phyloP scores from a whole-genome alignment of 2,797 vertebrate species.

The Lepilemur septentrionalis region DNA sequence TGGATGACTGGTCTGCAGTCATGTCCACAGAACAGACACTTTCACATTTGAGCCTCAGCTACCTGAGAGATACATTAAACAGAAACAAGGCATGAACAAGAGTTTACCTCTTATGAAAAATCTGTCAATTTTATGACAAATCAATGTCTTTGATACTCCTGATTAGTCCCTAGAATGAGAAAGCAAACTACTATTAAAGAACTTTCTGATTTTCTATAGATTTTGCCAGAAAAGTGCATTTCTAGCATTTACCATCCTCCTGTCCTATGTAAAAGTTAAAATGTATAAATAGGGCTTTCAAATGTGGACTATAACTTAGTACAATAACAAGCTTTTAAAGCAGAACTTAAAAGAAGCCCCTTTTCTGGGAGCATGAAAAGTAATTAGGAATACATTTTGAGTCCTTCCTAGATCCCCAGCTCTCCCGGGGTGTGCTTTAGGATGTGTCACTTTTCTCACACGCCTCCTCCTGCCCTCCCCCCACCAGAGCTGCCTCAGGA shows the following conservation, averaged over 20 bases:
- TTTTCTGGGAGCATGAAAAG: slow-evolving; percentile 82
- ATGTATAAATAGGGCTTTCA: slow-evolving; percentile 81
- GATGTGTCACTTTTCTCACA: slow-evolving; percentile 68
- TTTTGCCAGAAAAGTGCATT: slow-evolving; percentile 37
- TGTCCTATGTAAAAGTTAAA: slow-evolving; percentile 67
- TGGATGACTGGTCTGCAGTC: slow-evolving; percentile 62
- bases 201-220: slow-evolving; percentile 42
- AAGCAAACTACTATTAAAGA: background rate
- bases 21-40: background rate
- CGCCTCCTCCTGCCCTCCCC: slow-evolving; percentile 54
- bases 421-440: slow-evolving; percentile 63
- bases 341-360: slow-evolving; percentile 72
- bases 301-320: slow-evolving; percentile 68
- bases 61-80: background rate
- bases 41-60: background rate
- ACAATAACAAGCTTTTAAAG: slow-evolving; percentile 79
- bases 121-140: background rate
- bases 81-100: background rate
- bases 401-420: slow-evolving; percentile 61
- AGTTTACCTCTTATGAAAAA: background rate
- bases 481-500: slow-evolving; percentile 48
- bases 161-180: background rate
- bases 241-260: slow-evolving; percentile 53
- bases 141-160: background rate
- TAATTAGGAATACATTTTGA: slow-evolving; percentile 76